Base-by-base conservation (phyloP, 1,140 invertebrate species). In the Halictus rubicundus region DNA sequence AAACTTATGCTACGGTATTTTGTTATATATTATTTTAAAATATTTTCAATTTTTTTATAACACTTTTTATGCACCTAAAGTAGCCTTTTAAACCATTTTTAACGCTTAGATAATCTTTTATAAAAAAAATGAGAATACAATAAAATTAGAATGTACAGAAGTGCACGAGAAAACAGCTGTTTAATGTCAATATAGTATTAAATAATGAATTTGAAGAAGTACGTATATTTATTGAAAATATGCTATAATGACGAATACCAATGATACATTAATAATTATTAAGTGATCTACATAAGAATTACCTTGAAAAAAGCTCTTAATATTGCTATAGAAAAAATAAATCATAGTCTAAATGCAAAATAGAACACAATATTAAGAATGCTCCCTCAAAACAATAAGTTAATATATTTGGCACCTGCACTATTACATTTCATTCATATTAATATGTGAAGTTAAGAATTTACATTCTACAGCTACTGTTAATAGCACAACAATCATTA, bases 341-440 rank as follows among this genome's bases (percentile, higher is more conserved):
- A 21, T 52, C 19, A 68, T 68, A 73, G 21, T 8, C 46, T 78
- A 63, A 27, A 16, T 37, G 12, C 57, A 37, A 0, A 74, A 66
- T 74, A 65, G 63, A 68, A 64, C 72, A 60, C 39, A 60, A 16
- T 49, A 68, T 68, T 74, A 59, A 74, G 39, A 60, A 19, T 49
- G 12, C 49, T 32, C 57, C 42, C 23, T 2, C 39, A 37, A 79
- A 61, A 60, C 23, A 54, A 70, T 78, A 70, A 61, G 8, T 69
- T 46, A 46, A 78, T 16, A 78, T 63, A 66, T 60, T 69, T 61
- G 59, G 14, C 57, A 75, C 61, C 68, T 64, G 42, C 70, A 71
- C 59, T 57, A n/a, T 73, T 54, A 63, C 60, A 64, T 81, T 84
- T 85, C 68, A 81, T 52, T 19, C 66, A n/a, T 37, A 70, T 12